A percentile compares a stretch with the other conserved stretches of the same genome.
Evolutionary conservation across 2,888 invertebrate genomes (phyloP).

Genomic region (Amblyjoppa fuscipennis): DNA sequence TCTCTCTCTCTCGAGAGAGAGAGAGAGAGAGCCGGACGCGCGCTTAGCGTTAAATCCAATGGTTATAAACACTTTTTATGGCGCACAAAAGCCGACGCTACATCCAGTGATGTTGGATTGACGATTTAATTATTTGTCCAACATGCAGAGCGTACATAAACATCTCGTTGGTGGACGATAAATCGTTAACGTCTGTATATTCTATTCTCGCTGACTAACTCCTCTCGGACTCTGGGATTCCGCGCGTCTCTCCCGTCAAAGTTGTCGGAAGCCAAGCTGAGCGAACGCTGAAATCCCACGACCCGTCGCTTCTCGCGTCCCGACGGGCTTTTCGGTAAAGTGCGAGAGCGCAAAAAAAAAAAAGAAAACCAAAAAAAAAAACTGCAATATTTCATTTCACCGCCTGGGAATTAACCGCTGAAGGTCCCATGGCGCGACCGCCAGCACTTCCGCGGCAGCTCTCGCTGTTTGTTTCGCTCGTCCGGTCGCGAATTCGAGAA

Average conservation of each 20-base stretch:
- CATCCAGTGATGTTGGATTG: not conserved
- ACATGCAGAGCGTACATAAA: not conserved
- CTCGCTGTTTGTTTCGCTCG: slow-evolving; percentile 44
- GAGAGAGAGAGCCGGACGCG: not conserved
- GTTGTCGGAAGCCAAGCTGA: slow-evolving; percentile 20
- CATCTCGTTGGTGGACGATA: slow-evolving; percentile 12
- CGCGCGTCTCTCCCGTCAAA: slow-evolving; percentile 2
- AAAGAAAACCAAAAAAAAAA: slow-evolving; percentile 30
- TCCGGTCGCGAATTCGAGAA: slow-evolving; percentile 44
- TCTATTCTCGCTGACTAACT: slow-evolving; percentile 15
- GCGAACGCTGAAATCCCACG: slow-evolving; percentile 21
- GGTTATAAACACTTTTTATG: slow-evolving; percentile 10
- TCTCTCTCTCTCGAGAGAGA: not conserved
- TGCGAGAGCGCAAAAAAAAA: slow-evolving; percentile 36
- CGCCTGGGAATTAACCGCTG: slow-evolving; percentile 70
- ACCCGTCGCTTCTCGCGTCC: slow-evolving; percentile 34
- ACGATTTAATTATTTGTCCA: not conserved
- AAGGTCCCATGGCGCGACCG: slow-evolving; percentile 40
- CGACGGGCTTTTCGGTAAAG: slow-evolving; percentile 51
- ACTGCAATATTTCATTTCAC: slow-evolving; percentile 72
- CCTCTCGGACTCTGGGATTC: slow-evolving; percentile 2
- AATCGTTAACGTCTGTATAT: not conserved
- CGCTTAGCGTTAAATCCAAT: slow-evolving; percentile 43
- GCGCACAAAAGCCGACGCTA: not conserved
- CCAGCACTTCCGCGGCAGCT: slow-evolving; percentile 23